Evolutionary conservation across 2,888 invertebrate species (phyloP).

Genomic region (Pammene fasciana): DNA sequence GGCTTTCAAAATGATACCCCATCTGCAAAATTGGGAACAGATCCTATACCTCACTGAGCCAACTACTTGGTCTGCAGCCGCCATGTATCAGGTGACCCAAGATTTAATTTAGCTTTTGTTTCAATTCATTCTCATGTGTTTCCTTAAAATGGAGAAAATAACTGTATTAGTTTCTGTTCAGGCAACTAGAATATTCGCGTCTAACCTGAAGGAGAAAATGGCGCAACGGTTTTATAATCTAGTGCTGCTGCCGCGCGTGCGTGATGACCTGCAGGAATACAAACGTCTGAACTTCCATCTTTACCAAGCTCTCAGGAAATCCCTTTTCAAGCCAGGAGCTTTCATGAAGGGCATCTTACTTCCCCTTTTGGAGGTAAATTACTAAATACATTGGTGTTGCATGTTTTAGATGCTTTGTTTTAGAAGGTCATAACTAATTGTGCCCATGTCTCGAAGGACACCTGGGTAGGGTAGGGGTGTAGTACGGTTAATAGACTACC

Average conservation of each 20-base stretch:
- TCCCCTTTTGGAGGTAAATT: slow-evolving; percentile 85
- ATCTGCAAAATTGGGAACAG: slow-evolving; percentile 97
- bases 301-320: slow-evolving; percentile 95
- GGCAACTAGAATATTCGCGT: slow-evolving; percentile 97
- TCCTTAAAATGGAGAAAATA: too few species aligned
- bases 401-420: too few species aligned
- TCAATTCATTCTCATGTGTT: background rate
- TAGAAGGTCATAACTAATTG: too few species aligned
- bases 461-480: too few species aligned
- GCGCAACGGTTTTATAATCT: slow-evolving; percentile 97
- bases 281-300: slow-evolving; percentile 98
- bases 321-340: slow-evolving; percentile 97
- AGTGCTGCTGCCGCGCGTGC: slow-evolving; percentile 94
- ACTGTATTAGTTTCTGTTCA: slow-evolving; percentile 55
- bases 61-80: slow-evolving; percentile 98
- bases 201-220: slow-evolving; percentile 97
- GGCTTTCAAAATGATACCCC: slow-evolving; percentile 98
- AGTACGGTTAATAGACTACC: too few species aligned
- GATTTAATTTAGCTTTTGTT: background rate
- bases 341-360: slow-evolving; percentile 97
- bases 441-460: too few species aligned
- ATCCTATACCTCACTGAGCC: slow-evolving; percentile 94
- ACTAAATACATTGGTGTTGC: background rate
- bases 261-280: slow-evolving; percentile 98
- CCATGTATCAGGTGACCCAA: slow-evolving; percentile 91